Evolutionary conservation across 2,888 invertebrate species (phyloP).

Genomic region (Pelosia muscerda): DNA sequence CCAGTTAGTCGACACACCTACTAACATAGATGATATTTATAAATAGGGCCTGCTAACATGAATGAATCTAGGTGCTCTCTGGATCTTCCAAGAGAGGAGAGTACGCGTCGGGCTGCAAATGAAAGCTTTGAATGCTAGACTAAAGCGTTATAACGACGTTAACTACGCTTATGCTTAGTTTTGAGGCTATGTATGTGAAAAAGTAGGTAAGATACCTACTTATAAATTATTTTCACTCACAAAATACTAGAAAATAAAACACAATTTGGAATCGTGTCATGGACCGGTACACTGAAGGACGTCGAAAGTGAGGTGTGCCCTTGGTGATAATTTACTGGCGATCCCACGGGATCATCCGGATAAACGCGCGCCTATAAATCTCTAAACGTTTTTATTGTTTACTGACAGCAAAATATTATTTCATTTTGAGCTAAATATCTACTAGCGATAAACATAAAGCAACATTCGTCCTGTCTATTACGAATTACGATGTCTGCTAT

Average conservation of each 20-base stretch:
- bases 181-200: too few species aligned
- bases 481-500: too few species aligned
- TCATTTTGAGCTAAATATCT: slow-evolving; percentile 55
- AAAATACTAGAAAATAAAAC: slow-evolving; percentile 11
- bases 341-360: slow-evolving; percentile 67
- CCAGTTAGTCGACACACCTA: too few species aligned
- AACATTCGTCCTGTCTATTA: too few species aligned
- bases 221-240: slow-evolving; percentile 6
- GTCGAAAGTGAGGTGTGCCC: slow-evolving; percentile 36
- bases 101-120: too few species aligned
- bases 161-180: too few species aligned
- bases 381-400: slow-evolving; percentile 65
- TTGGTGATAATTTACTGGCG: slow-evolving; percentile 66
- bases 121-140: too few species aligned
- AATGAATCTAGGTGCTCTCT: too few species aligned
- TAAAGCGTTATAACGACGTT: not conserved
- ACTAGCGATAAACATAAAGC: slow-evolving; percentile 48
- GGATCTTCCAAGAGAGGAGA: too few species aligned
- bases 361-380: slow-evolving; percentile 67
- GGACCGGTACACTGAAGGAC: slow-evolving; percentile 22
- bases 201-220: too few species aligned
- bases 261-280: slow-evolving; percentile 18
- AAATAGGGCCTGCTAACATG: too few species aligned
- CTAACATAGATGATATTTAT: too few species aligned
- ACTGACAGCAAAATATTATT: slow-evolving; percentile 58